A percentile compares a stretch with the other conserved stretches of the same genome.
These are phyloP conservation scores for Drosophila bipectinata DNA, from an alignment of 1,140 invertebrate genomes.

Conservation along the genomic window DNA sequence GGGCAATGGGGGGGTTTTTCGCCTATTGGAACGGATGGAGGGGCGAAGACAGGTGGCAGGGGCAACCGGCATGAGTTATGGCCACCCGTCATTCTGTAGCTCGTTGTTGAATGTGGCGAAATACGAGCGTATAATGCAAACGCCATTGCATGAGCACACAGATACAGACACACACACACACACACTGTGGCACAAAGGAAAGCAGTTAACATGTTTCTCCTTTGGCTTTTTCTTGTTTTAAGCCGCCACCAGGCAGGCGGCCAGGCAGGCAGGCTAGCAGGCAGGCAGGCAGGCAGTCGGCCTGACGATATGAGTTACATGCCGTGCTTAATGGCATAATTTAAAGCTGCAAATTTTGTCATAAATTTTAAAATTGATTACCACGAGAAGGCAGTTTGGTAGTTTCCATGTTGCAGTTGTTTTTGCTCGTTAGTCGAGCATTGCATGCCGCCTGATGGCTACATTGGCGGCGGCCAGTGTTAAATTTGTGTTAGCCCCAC, in stretches of 20 bases:
- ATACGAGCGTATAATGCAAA: constrained; percentile 82
- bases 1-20: constrained; percentile 3
- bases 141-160: constrained; percentile 74
- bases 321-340: constrained; percentile 84
- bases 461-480: constrained; percentile 76
- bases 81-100: constrained; percentile 78
- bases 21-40: constrained; percentile 12
- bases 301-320: constrained; percentile 83
- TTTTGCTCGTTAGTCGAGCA: constrained; percentile 78
- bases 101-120: constrained; percentile 81
- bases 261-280: constrained; percentile 1
- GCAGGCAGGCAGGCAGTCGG: constrained; percentile 28
- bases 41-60: constrained; percentile 27
- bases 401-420: constrained; percentile 62
- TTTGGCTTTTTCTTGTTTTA: constrained; percentile 79
- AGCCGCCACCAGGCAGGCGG: constrained; percentile 69
- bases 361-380: constrained; percentile 84
- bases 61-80: constrained; percentile 77
- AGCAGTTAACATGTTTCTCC: constrained; percentile 80
- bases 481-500: constrained; percentile 71
- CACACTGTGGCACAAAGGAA: constrained; percentile 49
- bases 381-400: constrained; percentile 70
- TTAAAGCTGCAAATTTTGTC: constrained; percentile 84
- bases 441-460: constrained; percentile 79
- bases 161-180: constrained; percentile 12